These are phyloP conservation scores for Coregonus clupeaformis DNA, from an alignment of 2,113 vertebrate species.

Conservation along the genomic window DNA sequence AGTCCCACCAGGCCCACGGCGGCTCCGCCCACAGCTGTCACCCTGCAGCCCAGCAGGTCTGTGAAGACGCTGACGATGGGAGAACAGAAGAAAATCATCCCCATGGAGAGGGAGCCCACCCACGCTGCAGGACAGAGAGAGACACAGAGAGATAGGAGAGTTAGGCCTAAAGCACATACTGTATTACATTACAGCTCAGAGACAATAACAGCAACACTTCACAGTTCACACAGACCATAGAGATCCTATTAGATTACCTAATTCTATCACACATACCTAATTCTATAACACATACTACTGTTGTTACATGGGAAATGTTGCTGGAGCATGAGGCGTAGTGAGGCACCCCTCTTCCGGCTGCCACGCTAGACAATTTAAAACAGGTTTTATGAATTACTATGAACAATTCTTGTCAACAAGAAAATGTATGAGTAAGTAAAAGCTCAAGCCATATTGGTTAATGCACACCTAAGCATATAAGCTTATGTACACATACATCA, in stretches of 20 bases:
- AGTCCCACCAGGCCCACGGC: constrained; percentile 86
- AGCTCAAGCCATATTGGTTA: too few relatives aligned
- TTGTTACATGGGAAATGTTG: background rate
- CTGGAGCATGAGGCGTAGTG: background rate
- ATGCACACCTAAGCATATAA: too few relatives aligned
- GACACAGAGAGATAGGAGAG: constrained; percentile 15
- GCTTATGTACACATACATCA: too few relatives aligned
- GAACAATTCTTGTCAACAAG: background rate
- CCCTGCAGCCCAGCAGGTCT: constrained; percentile 86
- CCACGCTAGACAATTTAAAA: background rate
- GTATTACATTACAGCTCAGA: background rate
- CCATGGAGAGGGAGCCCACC: constrained; percentile 95
- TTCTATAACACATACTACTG: too few relatives aligned
- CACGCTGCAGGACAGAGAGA: constrained; percentile 76
- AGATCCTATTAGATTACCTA: too few relatives aligned
- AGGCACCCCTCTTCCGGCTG: background rate
- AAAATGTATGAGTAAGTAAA: too few relatives aligned
- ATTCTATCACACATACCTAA: too few relatives aligned
- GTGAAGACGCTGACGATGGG: constrained; percentile 95
- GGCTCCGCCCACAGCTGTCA: constrained; percentile 86
- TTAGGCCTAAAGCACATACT: background rate
- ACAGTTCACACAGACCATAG: background rate
- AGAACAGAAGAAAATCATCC: constrained; percentile 98
- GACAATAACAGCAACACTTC: constrained; percentile 4
- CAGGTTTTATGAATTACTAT: background rate